These are phyloP conservation scores for Hapalemur alaotrensis DNA, from an alignment of 2,797 vertebrate species.

Conservation along the genomic window DNA sequence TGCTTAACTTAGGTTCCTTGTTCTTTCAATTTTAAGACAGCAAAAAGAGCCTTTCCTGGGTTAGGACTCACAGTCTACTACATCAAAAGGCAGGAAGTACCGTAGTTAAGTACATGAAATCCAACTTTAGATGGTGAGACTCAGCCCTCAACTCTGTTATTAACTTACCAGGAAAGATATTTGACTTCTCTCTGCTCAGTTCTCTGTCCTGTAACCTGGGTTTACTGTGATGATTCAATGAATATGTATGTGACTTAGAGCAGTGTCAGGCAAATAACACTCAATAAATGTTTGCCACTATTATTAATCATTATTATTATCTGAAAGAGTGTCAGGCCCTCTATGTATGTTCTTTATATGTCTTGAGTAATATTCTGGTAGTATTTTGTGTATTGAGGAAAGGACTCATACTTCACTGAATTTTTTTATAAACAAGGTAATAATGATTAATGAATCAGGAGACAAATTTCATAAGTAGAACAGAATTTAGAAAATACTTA, in stretches of 20 bases:
- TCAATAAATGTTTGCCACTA: not conserved
- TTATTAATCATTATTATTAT: not conserved
- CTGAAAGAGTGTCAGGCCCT: not conserved
- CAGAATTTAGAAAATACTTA: not conserved
- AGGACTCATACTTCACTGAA: not conserved
- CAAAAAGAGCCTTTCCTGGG: not conserved
- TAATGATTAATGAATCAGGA: not conserved
- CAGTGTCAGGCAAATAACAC: not conserved
- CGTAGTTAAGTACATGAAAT: not conserved
- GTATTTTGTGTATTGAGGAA: not conserved
- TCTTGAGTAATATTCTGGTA: not conserved
- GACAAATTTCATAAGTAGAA: not conserved
- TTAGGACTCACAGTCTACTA: not conserved
- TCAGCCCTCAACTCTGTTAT: not conserved
- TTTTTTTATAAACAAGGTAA: conserved; percentile 21
- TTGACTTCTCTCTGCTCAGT: not conserved
- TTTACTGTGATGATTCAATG: not conserved
- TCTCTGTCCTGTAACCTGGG: not conserved
- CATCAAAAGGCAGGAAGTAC: not conserved
- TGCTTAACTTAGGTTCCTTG: not conserved
- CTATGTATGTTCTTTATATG: not conserved
- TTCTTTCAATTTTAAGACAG: not conserved
- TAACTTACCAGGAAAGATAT: not conserved
- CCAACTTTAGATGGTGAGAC: not conserved
- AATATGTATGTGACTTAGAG: not conserved